Conservation (phyloP, 2,888 invertebrate species). For the Andrena camellia region DNA sequence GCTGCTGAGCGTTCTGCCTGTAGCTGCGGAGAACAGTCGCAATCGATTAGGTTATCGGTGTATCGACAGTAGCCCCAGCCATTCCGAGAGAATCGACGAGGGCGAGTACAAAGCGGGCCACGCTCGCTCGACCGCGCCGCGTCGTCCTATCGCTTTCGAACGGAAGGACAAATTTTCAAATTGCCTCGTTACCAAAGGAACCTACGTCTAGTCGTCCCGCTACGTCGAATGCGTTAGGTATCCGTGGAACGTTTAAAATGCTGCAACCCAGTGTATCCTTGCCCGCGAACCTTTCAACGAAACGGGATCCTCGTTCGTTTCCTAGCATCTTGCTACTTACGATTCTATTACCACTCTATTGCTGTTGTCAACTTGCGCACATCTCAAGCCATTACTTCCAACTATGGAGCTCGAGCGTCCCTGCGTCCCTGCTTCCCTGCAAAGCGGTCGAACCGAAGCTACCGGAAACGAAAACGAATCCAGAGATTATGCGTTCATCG, state of each 20-base stretch:
- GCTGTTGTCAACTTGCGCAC: no score
- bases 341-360: no score
- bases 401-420: no score
- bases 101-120: slow-evolving; percentile 46
- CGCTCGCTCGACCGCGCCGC: slow-evolving; percentile 45
- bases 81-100: slow-evolving; percentile 44
- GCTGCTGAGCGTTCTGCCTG: neutral
- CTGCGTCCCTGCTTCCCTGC: no score
- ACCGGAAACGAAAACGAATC: neutral
- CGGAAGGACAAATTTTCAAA: slow-evolving; percentile 52
- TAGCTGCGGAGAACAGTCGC: slow-evolving; percentile 30
- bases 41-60: slow-evolving; percentile 54
- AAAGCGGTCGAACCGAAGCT: no score
- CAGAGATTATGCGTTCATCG: neutral
- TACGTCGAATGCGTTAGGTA: slow-evolving; percentile 1
- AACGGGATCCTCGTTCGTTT: no score
- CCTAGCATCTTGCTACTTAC: no score
- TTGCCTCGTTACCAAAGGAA: slow-evolving; percentile 49
- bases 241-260: slow-evolving; percentile 8
- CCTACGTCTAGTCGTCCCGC: neutral
- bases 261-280: neutral
- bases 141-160: slow-evolving; percentile 49
- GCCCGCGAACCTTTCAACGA: no score
- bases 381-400: no score
- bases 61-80: slow-evolving; percentile 14